Evolutionary conservation across 2,888 invertebrate species (phyloP).

Genomic region (Omphaloscelis lunosa): DNA sequence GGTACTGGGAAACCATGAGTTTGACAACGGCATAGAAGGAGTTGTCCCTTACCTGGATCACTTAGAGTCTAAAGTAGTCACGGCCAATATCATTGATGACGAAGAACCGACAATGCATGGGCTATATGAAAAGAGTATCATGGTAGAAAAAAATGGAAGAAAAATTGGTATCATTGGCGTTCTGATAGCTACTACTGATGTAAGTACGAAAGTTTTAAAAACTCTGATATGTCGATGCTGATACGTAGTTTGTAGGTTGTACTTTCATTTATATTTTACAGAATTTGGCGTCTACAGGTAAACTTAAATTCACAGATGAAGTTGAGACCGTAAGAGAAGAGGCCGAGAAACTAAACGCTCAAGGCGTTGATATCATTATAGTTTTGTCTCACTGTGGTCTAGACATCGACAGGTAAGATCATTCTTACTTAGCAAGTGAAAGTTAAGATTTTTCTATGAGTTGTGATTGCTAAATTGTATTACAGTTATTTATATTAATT

Average conservation of each 20-base stretch:
- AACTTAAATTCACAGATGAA: constrained; percentile 93
- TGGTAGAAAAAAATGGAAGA: constrained; percentile 91
- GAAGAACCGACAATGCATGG: constrained; percentile 93
- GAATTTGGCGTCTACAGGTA: constrained; percentile 92
- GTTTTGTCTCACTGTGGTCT: constrained; percentile 96
- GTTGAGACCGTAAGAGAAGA: constrained; percentile 92
- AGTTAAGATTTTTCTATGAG: background rate
- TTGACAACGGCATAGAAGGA: constrained; percentile 94
- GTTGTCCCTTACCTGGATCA: constrained; percentile 93
- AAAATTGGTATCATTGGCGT: constrained; percentile 96
- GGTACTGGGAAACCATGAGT: constrained; percentile 97
- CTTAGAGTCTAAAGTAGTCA: constrained; percentile 92
- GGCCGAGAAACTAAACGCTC: constrained; percentile 91
- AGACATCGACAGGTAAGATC: constrained; percentile 90
- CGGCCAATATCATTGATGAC: constrained; percentile 94
- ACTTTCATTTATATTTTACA: constrained; percentile 71
- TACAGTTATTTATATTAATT: background rate
- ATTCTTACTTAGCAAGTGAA: background rate
- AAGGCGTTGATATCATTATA: constrained; percentile 94
- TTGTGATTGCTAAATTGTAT: background rate
- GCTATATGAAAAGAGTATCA: constrained; percentile 92
- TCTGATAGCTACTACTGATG: constrained; percentile 82
- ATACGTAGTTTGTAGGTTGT: background rate
- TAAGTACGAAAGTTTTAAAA: constrained; percentile 69
- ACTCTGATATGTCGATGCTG: too few relatives aligned